phyloP scores from a whole-genome alignment of 1,140 invertebrate genomes.

The Whitmania pigra region DNA sequence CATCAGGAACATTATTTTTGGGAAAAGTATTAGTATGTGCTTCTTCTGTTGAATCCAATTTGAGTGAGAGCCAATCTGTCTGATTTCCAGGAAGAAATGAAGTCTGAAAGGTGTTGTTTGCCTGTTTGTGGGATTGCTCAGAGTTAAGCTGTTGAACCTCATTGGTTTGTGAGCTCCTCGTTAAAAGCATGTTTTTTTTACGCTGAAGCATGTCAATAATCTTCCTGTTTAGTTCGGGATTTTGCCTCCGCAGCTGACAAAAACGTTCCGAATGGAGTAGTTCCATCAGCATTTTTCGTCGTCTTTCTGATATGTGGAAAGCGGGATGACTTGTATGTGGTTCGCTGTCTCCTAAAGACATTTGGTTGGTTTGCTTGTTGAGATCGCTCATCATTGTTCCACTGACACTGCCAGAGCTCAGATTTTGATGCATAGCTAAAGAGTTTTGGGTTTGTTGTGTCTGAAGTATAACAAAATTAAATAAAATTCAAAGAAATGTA shows the following conservation, averaged over 20 bases:
- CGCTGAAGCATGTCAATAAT: constrained; percentile 2
- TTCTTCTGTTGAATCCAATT: too few relatives aligned
- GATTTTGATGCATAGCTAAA: not conserved
- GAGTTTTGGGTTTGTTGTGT: not conserved
- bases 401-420: not conserved
- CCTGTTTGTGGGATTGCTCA: not conserved
- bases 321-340: not conserved
- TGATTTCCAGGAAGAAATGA: too few relatives aligned
- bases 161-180: not conserved
- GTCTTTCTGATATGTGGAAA: not conserved
- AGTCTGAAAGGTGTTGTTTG: not conserved
- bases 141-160: not conserved
- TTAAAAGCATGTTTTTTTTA: constrained; percentile 2
- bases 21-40: too few relatives aligned
- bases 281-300: not conserved
- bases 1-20: not conserved
- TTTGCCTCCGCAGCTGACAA: not conserved
- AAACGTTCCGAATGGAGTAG: constrained; percentile 3
- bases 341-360: not conserved
- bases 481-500: too few relatives aligned
- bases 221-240: constrained; percentile 4
- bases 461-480: not conserved
- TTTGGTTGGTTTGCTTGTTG: not conserved
- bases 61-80: too few relatives aligned
- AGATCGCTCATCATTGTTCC: not conserved